These are phyloP conservation scores for Nannoperca obscura DNA, from an alignment of 2,797 vertebrate genomes.

Conservation along the genomic window DNA sequence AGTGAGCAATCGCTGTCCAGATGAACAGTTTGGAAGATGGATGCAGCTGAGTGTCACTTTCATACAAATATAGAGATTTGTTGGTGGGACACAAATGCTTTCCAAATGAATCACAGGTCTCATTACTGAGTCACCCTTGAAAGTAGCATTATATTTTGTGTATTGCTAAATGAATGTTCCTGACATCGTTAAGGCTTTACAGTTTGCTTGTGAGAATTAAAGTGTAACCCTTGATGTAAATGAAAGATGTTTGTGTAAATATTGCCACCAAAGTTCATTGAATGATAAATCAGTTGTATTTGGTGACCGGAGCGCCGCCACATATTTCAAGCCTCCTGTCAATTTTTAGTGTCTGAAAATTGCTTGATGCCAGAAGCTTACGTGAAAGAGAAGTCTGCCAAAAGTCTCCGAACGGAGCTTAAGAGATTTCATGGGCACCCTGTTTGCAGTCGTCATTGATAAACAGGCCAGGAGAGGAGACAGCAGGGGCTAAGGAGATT, in stretches of 20 bases:
- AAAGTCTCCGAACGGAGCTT: conserved; percentile 65
- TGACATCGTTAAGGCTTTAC: conserved; percentile 10
- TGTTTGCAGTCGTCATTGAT: conserved; percentile 71
- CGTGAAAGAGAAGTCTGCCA: conserved; percentile 51
- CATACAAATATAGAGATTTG: conserved; percentile 20
- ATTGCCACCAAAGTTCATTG: conserved; percentile 18
- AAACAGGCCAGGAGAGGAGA: conserved; percentile 74
- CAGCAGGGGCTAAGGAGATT: conserved; percentile 73
- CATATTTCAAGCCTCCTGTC: conserved; percentile 42
- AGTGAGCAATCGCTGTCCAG: conserved; percentile 21
- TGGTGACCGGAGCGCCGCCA: neutral
- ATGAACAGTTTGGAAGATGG: conserved; percentile 19
- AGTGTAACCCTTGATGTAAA: conserved; percentile 1
- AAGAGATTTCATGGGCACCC: conserved; percentile 59
- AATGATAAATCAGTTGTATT: conserved; percentile 42
- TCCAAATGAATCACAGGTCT: neutral
- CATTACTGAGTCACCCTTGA: conserved; percentile 4
- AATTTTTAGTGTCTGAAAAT: conserved; percentile 40
- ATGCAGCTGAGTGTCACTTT: conserved; percentile 10
- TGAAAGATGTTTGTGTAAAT: conserved; percentile 28
- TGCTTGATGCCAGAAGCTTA: conserved; percentile 44
- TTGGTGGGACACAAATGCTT: neutral
- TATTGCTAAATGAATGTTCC: neutral
- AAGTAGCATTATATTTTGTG: conserved; percentile 1
- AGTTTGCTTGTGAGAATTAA: conserved; percentile 15